Evolutionary conservation across 2,113 vertebrate species (phyloP).

Genomic region (Triplophysa dalaica): DNA sequence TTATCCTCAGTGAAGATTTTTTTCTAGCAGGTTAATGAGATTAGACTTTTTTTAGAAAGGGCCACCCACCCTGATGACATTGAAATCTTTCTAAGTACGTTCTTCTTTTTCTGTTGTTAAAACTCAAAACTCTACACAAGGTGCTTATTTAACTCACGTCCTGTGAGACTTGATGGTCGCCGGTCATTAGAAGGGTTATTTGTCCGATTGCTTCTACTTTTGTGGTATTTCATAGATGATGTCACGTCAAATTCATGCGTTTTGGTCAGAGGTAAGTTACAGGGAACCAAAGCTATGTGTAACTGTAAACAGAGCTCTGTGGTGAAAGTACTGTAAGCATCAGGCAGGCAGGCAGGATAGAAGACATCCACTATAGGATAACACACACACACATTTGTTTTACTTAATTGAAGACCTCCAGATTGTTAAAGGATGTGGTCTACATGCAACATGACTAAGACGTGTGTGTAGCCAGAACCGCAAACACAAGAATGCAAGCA

Average conservation of each 20-base stretch:
- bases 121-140: constrained; percentile 12
- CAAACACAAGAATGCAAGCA: constrained; percentile 21
- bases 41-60: constrained; percentile 44
- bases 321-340: constrained; percentile 26
- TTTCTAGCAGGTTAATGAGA: constrained; percentile 42
- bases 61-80: constrained; percentile 49
- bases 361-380: constrained; percentile 32
- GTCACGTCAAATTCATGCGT: constrained; percentile 43
- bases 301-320: constrained; percentile 24
- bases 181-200: constrained; percentile 3
- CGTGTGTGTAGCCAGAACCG: constrained; percentile 37
- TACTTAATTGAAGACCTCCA: constrained; percentile 35
- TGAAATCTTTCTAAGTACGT: background rate
- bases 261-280: constrained; percentile 32
- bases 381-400: constrained; percentile 7
- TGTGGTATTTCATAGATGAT: constrained; percentile 34
- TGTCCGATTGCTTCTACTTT: background rate
- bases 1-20: constrained; percentile 34
- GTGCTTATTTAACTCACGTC: background rate
- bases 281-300: background rate
- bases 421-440: constrained; percentile 32
- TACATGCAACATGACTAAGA: constrained; percentile 25
- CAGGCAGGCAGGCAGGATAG: background rate
- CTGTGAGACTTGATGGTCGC: background rate
- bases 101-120: background rate